Evolutionary conservation across 2,113 vertebrate genomes (phyloP).

Genomic region (Bungarus multicinctus): DNA sequence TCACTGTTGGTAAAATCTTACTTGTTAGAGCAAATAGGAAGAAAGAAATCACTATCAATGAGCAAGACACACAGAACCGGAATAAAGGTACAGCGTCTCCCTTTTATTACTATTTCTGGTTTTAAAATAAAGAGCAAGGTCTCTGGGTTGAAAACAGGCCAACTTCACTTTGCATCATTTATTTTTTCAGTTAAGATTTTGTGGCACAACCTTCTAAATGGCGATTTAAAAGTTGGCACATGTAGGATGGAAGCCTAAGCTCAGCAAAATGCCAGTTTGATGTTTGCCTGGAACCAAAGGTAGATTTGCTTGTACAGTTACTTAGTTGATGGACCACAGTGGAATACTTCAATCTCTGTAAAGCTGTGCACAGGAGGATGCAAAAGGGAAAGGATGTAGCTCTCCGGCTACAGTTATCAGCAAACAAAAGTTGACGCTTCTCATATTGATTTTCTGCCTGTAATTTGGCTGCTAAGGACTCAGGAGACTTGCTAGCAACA

Average conservation of each 20-base stretch:
- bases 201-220: background rate
- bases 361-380: background rate
- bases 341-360: background rate
- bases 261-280: background rate
- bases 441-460: background rate
- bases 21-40: background rate
- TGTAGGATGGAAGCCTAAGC: background rate
- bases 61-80: background rate
- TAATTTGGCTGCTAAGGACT: background rate
- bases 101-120: background rate
- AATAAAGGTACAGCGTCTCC: background rate
- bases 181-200: background rate
- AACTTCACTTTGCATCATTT: background rate
- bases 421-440: background rate
- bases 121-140: background rate
- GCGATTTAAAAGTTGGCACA: background rate
- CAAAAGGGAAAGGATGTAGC: background rate
- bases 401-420: background rate
- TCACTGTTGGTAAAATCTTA: background rate
- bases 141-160: background rate
- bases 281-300: background rate
- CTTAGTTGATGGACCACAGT: background rate
- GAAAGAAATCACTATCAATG: background rate
- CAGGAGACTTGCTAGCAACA: background rate
- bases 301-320: background rate